These are phyloP conservation scores for Atrina japonica DNA, from an alignment of 2,888 invertebrate genomes.

Conservation along the genomic window DNA sequence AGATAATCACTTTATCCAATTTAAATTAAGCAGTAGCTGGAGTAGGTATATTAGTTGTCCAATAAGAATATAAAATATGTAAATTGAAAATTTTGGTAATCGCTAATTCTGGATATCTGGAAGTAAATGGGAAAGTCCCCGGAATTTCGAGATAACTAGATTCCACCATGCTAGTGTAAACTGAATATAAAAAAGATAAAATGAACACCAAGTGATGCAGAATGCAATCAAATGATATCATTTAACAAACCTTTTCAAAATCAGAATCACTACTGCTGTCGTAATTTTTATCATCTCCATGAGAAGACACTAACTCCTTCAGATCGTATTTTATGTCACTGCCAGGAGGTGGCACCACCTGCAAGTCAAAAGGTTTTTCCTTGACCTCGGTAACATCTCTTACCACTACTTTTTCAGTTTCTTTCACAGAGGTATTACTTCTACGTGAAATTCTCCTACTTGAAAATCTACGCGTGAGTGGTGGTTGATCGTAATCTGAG, in stretches of 20 bases:
- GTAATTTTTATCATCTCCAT: constrained; percentile 53
- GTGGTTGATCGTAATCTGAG: not conserved
- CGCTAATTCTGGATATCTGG: no score
- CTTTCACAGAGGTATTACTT: constrained; percentile 1
- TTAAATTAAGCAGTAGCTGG: no score
- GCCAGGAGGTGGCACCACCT: constrained; percentile 28
- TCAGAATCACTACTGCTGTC: constrained; percentile 56
- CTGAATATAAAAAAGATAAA: no score
- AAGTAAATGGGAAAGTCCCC: no score
- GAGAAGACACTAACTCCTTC: constrained; percentile 29
- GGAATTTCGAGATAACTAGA: no score
- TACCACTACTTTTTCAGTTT: not conserved
- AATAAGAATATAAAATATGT: no score
- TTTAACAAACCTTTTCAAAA: constrained; percentile 67
- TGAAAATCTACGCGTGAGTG: constrained; percentile 14
- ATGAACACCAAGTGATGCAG: no score
- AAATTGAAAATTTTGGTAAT: no score
- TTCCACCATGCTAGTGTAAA: no score
- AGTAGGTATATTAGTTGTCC: no score
- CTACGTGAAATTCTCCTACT: constrained; percentile 20
- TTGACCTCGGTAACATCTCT: not conserved
- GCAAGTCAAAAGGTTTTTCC: constrained; percentile 9
- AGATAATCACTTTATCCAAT: no score
- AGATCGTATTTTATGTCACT: constrained; percentile 18
- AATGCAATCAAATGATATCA: no score